Evolutionary conservation across 2,888 invertebrate species (phyloP), one percentile per base, ranked within the genome.

Genomic region (Acronicta alni): DNA sequence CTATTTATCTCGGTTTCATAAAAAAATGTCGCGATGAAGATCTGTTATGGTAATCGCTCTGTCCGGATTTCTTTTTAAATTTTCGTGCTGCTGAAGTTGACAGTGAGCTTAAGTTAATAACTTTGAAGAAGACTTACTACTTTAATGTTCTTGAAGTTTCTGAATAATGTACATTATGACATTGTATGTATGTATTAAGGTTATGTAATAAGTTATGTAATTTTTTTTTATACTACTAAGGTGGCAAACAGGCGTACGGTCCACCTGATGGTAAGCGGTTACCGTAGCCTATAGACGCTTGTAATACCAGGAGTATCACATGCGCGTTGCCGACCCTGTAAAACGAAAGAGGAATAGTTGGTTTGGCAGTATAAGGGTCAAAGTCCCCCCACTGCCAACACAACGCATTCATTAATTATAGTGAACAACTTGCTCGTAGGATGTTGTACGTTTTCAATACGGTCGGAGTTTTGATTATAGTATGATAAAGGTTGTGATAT

Each of bases 81-180:
- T 23, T 38, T 15, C 6, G 4, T 38, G n/a, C 1, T 23, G 8
- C 35, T n/a, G 17, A 23, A 20, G 4, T 35, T 35, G 18, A 14
- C 15, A 23, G 5, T 12, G 44, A 38, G n/a, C 9, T 10, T 49
- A 43, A 38, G 26, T 44, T 53, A 44, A 44, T 37, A 23, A 53
- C 44, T 53, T 53, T 53, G 23, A 23, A 43, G 15, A 43, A 35
- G 14, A 37, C 4, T 38, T 12, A 15, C 9, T 35, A 35, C 35
- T 43, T 16, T 23, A 43, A 30, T 23, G n/a, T 12, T 32, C 12
- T 35, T 18, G 2, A 18, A 20, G 32, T 42, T 17, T 15, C 12
- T 12, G 30, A 30, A 30, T 30, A 12, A 30, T 30, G 30, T 12
- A 30, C 12, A 30, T 30, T 3, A 10, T 30, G 4, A 30, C 3